Evolutionary conservation across 2,888 invertebrate genomes (phyloP).

Genomic region (Megalurothrips usitatus): DNA sequence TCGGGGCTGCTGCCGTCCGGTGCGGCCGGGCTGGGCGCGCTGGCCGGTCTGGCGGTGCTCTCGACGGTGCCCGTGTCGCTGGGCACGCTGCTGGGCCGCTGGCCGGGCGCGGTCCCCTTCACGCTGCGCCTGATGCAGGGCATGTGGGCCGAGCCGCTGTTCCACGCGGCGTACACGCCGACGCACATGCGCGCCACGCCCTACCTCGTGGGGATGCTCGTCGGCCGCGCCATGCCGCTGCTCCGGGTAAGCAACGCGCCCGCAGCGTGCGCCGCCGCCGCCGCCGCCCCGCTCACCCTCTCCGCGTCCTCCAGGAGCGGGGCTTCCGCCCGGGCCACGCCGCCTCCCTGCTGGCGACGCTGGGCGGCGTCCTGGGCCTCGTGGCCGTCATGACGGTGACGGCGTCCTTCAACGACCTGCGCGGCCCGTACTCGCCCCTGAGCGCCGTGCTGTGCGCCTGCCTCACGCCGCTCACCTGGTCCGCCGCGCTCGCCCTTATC

Average conservation of each 20-base stretch:
- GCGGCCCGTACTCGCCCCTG: neutral
- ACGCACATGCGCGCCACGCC: neutral
- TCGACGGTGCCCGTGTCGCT: neutral
- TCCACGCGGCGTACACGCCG: neutral
- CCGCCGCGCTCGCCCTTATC: neutral
- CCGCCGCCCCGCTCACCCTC: too few relatives aligned
- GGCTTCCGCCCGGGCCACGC: neutral
- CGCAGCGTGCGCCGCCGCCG: too few relatives aligned
- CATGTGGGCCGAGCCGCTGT: neutral
- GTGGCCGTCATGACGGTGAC: neutral
- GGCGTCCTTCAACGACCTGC: neutral
- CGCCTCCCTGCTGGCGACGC: neutral
- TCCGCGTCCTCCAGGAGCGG: neutral
- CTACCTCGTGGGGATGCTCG: neutral
- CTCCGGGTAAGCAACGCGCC: neutral
- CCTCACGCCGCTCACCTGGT: neutral
- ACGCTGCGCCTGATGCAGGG: neutral
- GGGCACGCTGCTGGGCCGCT: neutral
- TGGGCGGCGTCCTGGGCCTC: neutral
- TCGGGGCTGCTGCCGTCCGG: neutral
- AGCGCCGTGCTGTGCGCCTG: neutral
- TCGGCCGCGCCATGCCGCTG: neutral
- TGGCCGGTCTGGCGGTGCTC: neutral
- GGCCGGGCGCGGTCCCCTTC: neutral
- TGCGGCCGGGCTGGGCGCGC: neutral